These are phyloP conservation scores for Masticophis lateralis DNA, from an alignment of 2,797 vertebrate genomes.

Conservation along the genomic window DNA sequence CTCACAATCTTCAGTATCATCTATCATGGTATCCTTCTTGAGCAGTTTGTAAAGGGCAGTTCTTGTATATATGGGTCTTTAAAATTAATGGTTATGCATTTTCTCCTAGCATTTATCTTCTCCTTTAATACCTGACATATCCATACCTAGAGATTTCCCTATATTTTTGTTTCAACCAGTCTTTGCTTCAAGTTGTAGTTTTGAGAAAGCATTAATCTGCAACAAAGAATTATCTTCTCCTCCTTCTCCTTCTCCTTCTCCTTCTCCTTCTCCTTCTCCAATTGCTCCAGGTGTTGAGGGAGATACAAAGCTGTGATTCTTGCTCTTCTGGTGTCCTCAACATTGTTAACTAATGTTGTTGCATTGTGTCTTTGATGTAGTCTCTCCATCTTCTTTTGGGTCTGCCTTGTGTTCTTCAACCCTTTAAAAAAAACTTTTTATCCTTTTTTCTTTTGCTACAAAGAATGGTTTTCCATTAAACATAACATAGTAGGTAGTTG, in stretches of 20 bases:
- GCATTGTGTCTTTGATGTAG: background rate
- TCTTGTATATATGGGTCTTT: background rate
- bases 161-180: background rate
- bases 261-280: too few species aligned
- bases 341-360: background rate
- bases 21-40: background rate
- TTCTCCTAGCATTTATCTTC: background rate
- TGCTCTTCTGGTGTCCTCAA: background rate
- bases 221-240: background rate
- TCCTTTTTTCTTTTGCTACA: background rate
- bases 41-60: background rate
- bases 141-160: background rate
- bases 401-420: background rate
- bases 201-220: background rate
- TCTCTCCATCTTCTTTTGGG: background rate
- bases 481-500: background rate
- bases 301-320: background rate
- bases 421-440: background rate
- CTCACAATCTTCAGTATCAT: background rate
- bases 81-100: background rate
- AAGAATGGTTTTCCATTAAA: background rate
- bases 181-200: background rate
- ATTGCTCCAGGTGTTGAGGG: background rate
- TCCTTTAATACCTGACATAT: background rate
- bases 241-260: too few species aligned